Percentiles rank a stretch among this genome's conserved stretches.
These are phyloP conservation scores for Poeciliopsis turrubarensis DNA, from an alignment of 2,113 vertebrate genomes.

Conservation along the genomic window DNA sequence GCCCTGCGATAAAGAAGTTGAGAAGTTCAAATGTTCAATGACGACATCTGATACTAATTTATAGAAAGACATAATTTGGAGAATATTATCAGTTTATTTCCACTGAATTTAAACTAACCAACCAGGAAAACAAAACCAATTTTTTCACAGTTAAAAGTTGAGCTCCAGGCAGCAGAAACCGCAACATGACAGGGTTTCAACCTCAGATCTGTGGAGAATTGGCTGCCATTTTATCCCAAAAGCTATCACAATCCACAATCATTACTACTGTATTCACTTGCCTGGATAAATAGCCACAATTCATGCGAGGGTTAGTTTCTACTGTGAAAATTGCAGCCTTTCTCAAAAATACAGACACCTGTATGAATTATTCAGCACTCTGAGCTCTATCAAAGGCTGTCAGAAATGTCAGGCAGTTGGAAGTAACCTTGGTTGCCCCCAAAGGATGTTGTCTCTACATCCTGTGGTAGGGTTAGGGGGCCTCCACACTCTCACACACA, in stretches of 20 bases:
- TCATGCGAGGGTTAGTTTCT: constrained; percentile 53
- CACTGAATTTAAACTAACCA: background rate
- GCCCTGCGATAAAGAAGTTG: background rate
- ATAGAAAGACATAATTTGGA: background rate
- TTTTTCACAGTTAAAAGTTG: background rate
- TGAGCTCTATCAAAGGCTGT: constrained; percentile 69
- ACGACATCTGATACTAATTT: background rate
- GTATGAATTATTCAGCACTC: constrained; percentile 76
- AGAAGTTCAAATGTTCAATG: background rate
- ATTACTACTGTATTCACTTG: constrained; percentile 55
- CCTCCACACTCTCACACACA: constrained; percentile 13
- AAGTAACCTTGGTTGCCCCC: constrained; percentile 60
- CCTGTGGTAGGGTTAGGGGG: constrained; percentile 59
- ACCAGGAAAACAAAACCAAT: constrained; percentile 13
- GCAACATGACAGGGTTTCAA: constrained; percentile 21
- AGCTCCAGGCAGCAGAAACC: background rate
- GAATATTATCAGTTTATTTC: background rate
- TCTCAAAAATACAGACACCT: constrained; percentile 52
- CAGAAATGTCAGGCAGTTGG: constrained; percentile 76
- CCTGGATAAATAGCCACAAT: constrained; percentile 58
- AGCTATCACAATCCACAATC: constrained; percentile 43
- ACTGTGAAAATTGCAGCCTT: constrained; percentile 69
- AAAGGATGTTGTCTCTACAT: constrained; percentile 60
- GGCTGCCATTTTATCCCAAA: constrained; percentile 47
- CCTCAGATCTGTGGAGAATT: constrained; percentile 39